phyloP scores from a whole-genome alignment of 2,888 invertebrate genomes.

The Carabus problematicus region DNA sequence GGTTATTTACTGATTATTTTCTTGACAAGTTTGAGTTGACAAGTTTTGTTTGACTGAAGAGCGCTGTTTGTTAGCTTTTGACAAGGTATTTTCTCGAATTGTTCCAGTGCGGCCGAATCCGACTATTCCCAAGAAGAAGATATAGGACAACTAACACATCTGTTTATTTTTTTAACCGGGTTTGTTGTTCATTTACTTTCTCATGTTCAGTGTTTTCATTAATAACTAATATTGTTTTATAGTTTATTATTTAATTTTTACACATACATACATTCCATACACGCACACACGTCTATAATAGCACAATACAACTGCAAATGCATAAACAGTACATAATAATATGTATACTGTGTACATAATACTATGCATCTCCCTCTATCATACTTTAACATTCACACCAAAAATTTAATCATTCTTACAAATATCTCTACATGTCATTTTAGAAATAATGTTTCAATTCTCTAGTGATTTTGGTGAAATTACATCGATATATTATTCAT shows the following conservation, averaged over 20 bases:
- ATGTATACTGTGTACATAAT: too few species aligned
- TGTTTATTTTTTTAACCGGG: slow-evolving; percentile 30
- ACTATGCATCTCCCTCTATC: too few species aligned
- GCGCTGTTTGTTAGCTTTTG: slow-evolving; percentile 10
- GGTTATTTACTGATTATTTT: too few species aligned
- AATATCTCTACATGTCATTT: too few species aligned
- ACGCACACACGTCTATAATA: too few species aligned
- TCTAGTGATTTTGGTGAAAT: too few species aligned
- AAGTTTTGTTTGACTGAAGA: background rate
- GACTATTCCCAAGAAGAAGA: slow-evolving; percentile 29
- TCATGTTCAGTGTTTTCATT: slow-evolving; percentile 13
- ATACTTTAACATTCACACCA: too few species aligned
- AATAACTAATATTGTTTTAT: background rate
- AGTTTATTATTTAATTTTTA: background rate
- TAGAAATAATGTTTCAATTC: too few species aligned
- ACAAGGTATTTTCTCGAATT: slow-evolving; percentile 24
- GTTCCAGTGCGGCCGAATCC: slow-evolving; percentile 32
- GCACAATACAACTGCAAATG: too few species aligned
- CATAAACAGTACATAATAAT: too few species aligned
- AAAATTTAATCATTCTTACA: too few species aligned
- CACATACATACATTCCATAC: background rate
- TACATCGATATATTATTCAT: too few species aligned
- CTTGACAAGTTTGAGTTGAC: background rate
- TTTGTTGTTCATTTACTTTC: slow-evolving; percentile 24
- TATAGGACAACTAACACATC: slow-evolving; percentile 31